Base-by-base conservation (phyloP, 2,113 vertebrate species). In the Martes martes region DNA sequence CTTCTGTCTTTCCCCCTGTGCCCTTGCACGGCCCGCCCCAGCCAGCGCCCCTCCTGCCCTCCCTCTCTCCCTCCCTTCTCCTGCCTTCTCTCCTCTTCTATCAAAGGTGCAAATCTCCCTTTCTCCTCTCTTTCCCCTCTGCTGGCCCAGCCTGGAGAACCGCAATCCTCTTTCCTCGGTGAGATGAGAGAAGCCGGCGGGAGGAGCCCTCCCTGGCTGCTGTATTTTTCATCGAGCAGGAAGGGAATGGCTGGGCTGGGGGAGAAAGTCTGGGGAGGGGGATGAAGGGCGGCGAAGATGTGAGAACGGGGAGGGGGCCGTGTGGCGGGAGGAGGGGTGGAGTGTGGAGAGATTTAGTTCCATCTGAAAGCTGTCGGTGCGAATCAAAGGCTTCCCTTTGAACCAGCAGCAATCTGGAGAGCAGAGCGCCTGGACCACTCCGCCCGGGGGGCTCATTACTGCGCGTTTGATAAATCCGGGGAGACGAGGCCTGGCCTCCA, bases 281-380 rank as follows among this genome's bases (percentile, higher is more conserved):
- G 83, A 52, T 26, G 63, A 47, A 33, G 74, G 96, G 84, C 61
- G 42, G 84, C 0, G 1, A 95, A 97, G 76, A 94, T 97, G 89
- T 31, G 92, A 36, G 31, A 83, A 93, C 93, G 67, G 85, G 80
- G 97, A 65, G 82, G 86, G 93, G 84, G 84, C 96, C 92, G 71
- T 21, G 45, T 84, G 42, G 85, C 36, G 18, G 33, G 73, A 89
- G 82, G 82, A 87, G 95, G 50, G 89, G 97, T 95, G 89, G 33
- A 94, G 96, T 65, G 39, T 50, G 73, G 96, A 78, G 98, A 98
- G 98, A 98, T 98, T 98, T 97, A 98, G 98, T 98, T 98, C 98
- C 98, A 98, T 98, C 98, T 98, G 99, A 99, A 97, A 98, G 98
- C 99, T 98, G 98, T 98, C 98, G 90, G 98, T 96, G 96, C 84